These are phyloP conservation scores for Epirrhoe tristata DNA, from an alignment of 2,888 invertebrate genomes.

Conservation along the genomic window DNA sequence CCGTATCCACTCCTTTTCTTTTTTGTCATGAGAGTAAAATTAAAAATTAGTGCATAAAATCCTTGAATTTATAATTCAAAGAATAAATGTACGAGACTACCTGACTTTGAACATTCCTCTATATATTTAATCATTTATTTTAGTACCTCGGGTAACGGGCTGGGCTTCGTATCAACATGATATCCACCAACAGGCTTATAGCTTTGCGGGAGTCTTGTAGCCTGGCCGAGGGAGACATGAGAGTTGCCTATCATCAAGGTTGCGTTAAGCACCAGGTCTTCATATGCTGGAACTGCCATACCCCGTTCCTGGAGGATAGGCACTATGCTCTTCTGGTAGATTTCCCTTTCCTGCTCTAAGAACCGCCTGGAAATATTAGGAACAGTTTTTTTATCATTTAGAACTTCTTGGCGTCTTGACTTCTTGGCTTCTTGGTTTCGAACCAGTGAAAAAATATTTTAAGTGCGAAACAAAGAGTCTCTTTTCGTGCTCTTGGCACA, in stretches of 20 bases:
- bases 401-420: no score
- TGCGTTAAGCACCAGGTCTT: conserved; percentile 56
- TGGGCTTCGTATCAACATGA: conserved; percentile 57
- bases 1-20: no score
- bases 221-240: conserved; percentile 56
- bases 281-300: conserved; percentile 48
- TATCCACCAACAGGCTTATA: conserved; percentile 64
- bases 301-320: conserved; percentile 46
- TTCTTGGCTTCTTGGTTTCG: no score
- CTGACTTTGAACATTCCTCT: no score
- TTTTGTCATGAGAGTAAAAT: no score
- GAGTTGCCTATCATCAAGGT: conserved; percentile 68
- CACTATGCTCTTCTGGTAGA: conserved; percentile 32
- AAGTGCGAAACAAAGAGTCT: no score
- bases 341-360: conserved; percentile 23
- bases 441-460: no score
- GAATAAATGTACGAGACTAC: no score
- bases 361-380: conserved; percentile 30
- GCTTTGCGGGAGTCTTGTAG: conserved; percentile 59
- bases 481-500: no score
- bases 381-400: neutral
- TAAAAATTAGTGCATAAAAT: no score
- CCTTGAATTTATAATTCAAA: no score
- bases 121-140: no score
- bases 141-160: conserved; percentile 61